Conservation (phyloP, 2,797 vertebrate genomes). For the Streptopelia turtur region DNA sequence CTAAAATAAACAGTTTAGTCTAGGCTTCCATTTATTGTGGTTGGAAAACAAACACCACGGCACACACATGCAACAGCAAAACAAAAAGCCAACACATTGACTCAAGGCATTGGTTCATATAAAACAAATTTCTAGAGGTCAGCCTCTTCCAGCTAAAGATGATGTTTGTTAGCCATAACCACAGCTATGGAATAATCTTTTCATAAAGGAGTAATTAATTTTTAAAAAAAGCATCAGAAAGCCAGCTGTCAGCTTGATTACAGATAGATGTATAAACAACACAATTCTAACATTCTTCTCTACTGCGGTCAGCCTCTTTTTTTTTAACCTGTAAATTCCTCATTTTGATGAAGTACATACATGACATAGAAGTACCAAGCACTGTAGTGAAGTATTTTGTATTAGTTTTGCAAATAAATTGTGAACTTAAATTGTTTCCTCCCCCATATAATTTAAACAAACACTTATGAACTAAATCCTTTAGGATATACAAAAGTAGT, state of each 20-base stretch:
- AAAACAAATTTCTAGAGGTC: background rate
- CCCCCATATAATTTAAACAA: background rate
- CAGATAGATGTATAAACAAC: background rate
- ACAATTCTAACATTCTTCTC: background rate
- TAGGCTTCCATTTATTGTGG: background rate
- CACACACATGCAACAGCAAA: background rate
- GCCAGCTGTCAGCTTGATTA: background rate
- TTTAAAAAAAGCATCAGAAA: background rate
- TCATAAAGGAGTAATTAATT: background rate
- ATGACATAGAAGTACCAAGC: background rate
- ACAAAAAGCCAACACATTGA: background rate
- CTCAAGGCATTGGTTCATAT: background rate
- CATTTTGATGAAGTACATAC: background rate
- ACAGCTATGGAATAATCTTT: background rate
- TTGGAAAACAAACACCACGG: background rate
- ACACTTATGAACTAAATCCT: background rate
- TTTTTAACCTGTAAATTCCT: background rate
- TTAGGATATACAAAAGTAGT: background rate
- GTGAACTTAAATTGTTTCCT: background rate
- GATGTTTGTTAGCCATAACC: background rate
- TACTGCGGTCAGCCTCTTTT: background rate
- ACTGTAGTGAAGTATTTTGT: background rate
- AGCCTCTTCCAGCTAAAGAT: background rate
- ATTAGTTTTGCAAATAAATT: background rate
- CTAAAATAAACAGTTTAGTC: conserved; percentile 46